Conservation (phyloP, 1,140 invertebrate genomes). For the Drosophila murphyi region DNA sequence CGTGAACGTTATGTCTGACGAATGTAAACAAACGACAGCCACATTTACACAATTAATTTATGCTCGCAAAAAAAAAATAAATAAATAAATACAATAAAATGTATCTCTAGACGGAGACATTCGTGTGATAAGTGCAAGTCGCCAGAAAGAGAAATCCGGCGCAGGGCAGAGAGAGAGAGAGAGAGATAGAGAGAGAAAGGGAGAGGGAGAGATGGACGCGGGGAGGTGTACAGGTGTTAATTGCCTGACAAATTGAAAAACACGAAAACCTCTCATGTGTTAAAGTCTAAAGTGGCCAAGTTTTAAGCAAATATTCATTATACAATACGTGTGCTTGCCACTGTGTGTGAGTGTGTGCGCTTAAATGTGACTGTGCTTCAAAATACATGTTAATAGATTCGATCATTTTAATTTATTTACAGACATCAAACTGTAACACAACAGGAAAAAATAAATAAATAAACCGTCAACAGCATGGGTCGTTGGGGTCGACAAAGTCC, state of each 20-base stretch:
- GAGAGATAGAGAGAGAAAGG: not conserved
- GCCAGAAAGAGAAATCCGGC: constrained; percentile 45
- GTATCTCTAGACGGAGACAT: constrained; percentile 35
- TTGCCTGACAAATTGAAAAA: constrained; percentile 74
- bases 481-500: constrained; percentile 81
- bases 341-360: not conserved
- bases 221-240: constrained; percentile 64
- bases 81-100: not conserved
- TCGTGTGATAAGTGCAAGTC: constrained; percentile 39
- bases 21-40: constrained; percentile 62
- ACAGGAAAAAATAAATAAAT: constrained; percentile 4
- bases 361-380: constrained; percentile 36
- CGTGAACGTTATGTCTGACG: constrained; percentile 51
- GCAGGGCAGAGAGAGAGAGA: constrained; percentile 7
- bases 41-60: constrained; percentile 73
- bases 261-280: constrained; percentile 72
- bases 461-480: constrained; percentile 56
- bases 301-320: constrained; percentile 63
- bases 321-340: constrained; percentile 47
- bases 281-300: constrained; percentile 45
- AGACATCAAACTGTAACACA: constrained; percentile 40
- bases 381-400: constrained; percentile 64
- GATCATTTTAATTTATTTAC: constrained; percentile 68
- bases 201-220: constrained; percentile 1
- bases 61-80: constrained; percentile 33